Evolutionary conservation across 2,113 vertebrate species (phyloP).

Genomic region (Eclectus roratus): DNA sequence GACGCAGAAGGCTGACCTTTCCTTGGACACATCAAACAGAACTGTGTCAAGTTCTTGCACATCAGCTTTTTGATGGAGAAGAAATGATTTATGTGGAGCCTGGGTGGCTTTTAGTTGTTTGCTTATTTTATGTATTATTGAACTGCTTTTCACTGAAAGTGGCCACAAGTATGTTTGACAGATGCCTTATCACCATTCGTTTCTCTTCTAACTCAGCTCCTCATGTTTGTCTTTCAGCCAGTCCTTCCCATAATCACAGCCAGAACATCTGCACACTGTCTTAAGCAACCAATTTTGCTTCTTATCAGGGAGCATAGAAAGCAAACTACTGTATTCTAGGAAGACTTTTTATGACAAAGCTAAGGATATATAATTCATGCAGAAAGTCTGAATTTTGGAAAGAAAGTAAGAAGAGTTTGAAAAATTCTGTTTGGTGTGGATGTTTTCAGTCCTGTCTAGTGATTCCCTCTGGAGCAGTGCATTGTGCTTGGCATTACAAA

Average conservation of each 20-base stretch:
- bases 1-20: slow-evolving; percentile 49
- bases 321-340: background rate
- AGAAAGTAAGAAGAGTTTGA: background rate
- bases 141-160: background rate
- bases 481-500: background rate
- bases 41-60: background rate
- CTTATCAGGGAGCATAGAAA: slow-evolving; percentile 3
- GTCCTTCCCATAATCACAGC: background rate
- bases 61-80: background rate
- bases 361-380: background rate
- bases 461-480: background rate
- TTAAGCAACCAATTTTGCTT: slow-evolving; percentile 15
- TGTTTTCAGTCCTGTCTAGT: background rate
- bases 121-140: background rate
- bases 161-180: background rate
- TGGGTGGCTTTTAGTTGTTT: background rate
- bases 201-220: background rate
- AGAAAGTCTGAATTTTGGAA: background rate
- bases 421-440: background rate
- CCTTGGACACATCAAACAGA: background rate
- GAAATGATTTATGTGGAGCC: background rate
- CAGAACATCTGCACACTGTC: slow-evolving; percentile 5
- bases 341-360: background rate
- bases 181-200: background rate
- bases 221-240: background rate